These are phyloP conservation scores for Philantomba maxwellii DNA, from an alignment of 2,113 vertebrate genomes.

Conservation along the genomic window DNA sequence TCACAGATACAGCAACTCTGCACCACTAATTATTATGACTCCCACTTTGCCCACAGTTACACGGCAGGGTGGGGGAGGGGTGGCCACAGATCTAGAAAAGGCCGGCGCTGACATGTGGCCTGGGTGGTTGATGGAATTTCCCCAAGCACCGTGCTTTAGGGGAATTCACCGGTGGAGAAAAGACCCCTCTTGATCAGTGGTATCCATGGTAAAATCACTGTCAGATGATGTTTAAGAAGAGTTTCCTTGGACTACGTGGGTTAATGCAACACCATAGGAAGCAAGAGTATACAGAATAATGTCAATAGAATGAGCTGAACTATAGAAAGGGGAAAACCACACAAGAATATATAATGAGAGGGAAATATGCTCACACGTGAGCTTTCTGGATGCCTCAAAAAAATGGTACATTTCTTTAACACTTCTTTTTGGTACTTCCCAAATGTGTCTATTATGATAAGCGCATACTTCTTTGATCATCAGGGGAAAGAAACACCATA, in stretches of 20 bases:
- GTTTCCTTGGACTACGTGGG: not conserved
- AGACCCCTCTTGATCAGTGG: not conserved
- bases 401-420: not conserved
- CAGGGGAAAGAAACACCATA: not conserved
- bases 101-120: not conserved
- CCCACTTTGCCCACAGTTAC: not conserved
- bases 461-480: not conserved
- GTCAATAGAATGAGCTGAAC: not conserved
- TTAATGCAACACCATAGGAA: not conserved
- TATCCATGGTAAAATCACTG: not conserved
- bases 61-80: fast-evolving
- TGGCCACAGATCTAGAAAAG: not conserved
- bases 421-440: not conserved
- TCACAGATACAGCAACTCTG: not conserved
- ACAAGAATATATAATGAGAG: not conserved
- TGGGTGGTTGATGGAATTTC: not conserved
- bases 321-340: not conserved
- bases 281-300: not conserved
- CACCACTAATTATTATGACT: no score
- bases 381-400: not conserved
- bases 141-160: not conserved
- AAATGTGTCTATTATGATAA: not conserved
- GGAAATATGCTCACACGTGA: not conserved
- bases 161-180: not conserved
- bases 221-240: not conserved